phyloP scores from a whole-genome alignment of 2,797 vertebrate species.

The Ctenopoma multispine region DNA sequence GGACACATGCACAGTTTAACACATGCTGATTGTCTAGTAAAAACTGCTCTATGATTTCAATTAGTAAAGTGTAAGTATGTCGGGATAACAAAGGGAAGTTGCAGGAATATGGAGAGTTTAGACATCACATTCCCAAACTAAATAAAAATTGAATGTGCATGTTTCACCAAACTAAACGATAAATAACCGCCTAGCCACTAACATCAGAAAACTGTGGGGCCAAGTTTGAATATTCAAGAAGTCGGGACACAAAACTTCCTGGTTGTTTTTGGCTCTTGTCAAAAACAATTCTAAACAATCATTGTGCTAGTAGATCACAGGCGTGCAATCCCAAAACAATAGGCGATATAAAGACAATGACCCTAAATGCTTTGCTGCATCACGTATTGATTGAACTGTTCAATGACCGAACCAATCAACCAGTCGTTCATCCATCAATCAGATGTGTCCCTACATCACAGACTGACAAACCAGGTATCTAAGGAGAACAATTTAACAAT shows the following conservation, averaged over 20 bases:
- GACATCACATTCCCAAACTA: no score
- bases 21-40: background rate
- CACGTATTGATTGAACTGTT: constrained; percentile 48
- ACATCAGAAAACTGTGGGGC: background rate
- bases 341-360: constrained; percentile 7
- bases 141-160: background rate
- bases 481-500: constrained; percentile 13
- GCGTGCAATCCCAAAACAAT: background rate
- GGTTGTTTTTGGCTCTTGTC: background rate
- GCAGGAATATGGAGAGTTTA: no score
- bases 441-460: constrained; percentile 10
- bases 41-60: background rate
- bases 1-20: background rate
- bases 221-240: constrained; percentile 12
- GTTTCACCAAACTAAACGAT: constrained; percentile 11
- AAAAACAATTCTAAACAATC: no score
- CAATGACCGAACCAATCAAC: constrained; percentile 36
- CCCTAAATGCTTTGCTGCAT: constrained; percentile 34
- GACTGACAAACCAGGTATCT: background rate
- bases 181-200: background rate
- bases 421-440: constrained; percentile 42
- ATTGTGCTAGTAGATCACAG: background rate
- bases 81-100: background rate
- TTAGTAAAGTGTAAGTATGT: background rate
- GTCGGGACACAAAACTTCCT: background rate